A percentile compares a stretch with the other conserved stretches of the same genome.
Conservation (phyloP, 2,888 invertebrate genomes). For the Alloscopus bannaensis region DNA sequence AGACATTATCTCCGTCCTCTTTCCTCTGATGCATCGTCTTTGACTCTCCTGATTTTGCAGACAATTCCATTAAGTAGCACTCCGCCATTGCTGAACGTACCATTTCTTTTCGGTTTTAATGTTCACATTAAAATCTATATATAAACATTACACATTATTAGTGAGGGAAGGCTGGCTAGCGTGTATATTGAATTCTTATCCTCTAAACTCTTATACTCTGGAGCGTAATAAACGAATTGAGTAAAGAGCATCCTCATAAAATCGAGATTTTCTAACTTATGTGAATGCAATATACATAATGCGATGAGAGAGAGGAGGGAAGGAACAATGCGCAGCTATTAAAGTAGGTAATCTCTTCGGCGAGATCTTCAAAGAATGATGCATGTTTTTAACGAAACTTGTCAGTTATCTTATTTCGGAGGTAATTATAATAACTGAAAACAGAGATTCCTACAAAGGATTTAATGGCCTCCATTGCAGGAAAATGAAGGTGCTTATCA, state of each 20-base stretch:
- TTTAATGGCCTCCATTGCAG: conserved; percentile 66
- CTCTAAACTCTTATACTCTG: too few relatives aligned
- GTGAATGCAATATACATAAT: conserved; percentile 18
- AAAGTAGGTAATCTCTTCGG: conserved; percentile 56
- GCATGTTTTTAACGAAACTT: conserved; percentile 52
- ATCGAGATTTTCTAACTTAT: conserved; percentile 1
- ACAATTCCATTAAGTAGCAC: neutral
- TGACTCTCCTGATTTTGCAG: neutral
- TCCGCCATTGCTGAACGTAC: neutral
- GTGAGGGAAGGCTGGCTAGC: neutral
- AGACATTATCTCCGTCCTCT: neutral
- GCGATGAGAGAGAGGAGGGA: too few relatives aligned
- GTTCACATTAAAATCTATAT: conserved; percentile 3
- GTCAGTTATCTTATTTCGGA: conserved; percentile 67
- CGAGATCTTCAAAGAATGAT: conserved; percentile 55
- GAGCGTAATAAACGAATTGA: neutral
- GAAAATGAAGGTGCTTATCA: conserved; percentile 66
- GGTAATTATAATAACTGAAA: conserved; percentile 66
- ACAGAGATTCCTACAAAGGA: conserved; percentile 65
- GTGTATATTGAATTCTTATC: neutral
- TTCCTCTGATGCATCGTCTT: neutral
- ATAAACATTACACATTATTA: conserved; percentile 1
- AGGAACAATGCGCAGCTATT: conserved; percentile 56
- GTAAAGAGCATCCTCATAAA: conserved; percentile 4
- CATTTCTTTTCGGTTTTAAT: neutral